Evolutionary conservation across 92 coral and sea anemone species (phyloP).

Genomic region (Bergia sp.): DNA sequence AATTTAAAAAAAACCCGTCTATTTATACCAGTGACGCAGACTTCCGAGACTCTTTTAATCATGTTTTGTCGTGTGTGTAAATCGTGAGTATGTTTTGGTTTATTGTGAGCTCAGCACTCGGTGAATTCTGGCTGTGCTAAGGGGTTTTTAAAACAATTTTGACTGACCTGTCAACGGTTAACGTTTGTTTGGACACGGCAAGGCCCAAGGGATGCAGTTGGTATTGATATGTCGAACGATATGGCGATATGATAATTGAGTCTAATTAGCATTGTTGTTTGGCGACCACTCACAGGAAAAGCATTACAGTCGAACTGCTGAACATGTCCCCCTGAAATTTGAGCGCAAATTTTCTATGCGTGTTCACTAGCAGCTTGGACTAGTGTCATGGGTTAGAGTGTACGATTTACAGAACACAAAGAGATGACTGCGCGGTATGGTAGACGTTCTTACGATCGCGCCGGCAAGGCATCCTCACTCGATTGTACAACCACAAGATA

Average conservation of each 20-base stretch:
- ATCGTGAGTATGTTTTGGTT: not conserved
- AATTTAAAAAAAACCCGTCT: too few relatives aligned
- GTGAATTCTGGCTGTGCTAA: not conserved
- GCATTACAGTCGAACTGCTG: not conserved
- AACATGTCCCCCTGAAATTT: constrained; percentile 30
- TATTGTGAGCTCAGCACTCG: not conserved
- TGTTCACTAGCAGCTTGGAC: not conserved
- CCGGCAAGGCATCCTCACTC: not conserved
- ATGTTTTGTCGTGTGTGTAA: too few relatives aligned
- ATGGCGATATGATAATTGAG: not conserved
- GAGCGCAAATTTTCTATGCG: not conserved
- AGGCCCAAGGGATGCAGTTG: not conserved
- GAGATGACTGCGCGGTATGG: constrained; percentile 41
- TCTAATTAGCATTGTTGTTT: constrained; percentile 14
- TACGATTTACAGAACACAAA: not conserved
- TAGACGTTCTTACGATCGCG: constrained; percentile 32
- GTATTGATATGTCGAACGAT: not conserved
- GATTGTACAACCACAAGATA: constrained; percentile 35
- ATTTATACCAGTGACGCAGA: not conserved
- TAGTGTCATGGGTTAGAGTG: constrained; percentile 15
- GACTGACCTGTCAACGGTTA: constrained; percentile 25
- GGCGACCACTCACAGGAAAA: not conserved
- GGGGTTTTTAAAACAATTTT: not conserved
- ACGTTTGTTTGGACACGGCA: not conserved
- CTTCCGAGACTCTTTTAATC: too few relatives aligned